phyloP scores from a whole-genome alignment of 2,797 vertebrate genomes.

The Sternotherus odoratus region DNA sequence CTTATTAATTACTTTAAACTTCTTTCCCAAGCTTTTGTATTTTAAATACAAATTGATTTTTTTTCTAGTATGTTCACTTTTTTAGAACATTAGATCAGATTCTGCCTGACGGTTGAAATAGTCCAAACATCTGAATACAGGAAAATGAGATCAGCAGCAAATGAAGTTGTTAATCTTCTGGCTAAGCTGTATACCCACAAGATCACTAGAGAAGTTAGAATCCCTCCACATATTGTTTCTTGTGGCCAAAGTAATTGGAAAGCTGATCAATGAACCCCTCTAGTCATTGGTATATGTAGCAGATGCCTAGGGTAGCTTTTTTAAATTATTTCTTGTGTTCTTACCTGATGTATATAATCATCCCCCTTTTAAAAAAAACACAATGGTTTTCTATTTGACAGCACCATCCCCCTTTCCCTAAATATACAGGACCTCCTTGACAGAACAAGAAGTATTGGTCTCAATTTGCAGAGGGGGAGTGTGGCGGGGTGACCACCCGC shows the following conservation, averaged over 20 bases:
- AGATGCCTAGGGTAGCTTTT: neutral
- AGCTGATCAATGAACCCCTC: neutral
- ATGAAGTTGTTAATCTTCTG: neutral
- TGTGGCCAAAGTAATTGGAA: neutral
- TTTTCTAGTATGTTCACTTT: neutral
- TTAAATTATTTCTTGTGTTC: neutral
- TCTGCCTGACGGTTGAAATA: no score
- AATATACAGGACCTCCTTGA: neutral
- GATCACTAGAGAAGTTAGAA: neutral
- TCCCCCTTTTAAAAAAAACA: neutral
- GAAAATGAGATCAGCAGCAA: no score
- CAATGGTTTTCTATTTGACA: neutral
- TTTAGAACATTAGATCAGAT: no score
- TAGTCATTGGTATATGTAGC: neutral
- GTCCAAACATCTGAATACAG: no score
- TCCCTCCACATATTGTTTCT: neutral
- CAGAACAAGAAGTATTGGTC: no score
- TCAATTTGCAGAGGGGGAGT: no score
- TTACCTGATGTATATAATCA: neutral
- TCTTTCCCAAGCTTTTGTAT: neutral
- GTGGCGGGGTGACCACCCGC: no score
- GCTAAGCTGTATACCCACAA: neutral
- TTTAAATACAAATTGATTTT: neutral
- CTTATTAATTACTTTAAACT: neutral
- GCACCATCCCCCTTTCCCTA: neutral